These are phyloP conservation scores for Clarias pachynema DNA, from an alignment of 2,797 vertebrate genomes.

Conservation along the genomic window DNA sequence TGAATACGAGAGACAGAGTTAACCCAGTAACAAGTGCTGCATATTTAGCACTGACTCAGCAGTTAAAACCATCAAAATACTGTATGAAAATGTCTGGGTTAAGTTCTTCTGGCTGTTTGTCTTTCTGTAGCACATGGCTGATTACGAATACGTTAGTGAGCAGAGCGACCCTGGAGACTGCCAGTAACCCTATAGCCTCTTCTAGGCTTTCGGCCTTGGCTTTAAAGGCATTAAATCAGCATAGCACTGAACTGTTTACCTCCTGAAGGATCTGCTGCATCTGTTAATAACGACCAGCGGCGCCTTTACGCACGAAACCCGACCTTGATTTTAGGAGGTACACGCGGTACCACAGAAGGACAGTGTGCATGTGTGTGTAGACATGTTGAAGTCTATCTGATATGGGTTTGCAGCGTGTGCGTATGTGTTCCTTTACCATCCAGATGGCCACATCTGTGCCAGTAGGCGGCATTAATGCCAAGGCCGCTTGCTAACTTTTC, in stretches of 20 bases:
- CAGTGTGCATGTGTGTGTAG: constrained; percentile 21
- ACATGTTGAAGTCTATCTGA: constrained; percentile 11
- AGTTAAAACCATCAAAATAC: background rate
- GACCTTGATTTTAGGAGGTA: constrained; percentile 46
- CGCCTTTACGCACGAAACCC: constrained; percentile 51
- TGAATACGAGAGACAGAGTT: background rate
- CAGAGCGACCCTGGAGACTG: constrained; percentile 12
- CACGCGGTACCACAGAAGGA: constrained; percentile 50
- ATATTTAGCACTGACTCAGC: background rate
- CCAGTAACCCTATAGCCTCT: constrained; percentile 48
- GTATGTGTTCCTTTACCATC: constrained; percentile 18
- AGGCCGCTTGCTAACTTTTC: constrained; percentile 44
- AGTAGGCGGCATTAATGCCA: constrained; percentile 59
- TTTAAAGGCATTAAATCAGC: constrained; percentile 51
- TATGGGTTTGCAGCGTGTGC: background rate
- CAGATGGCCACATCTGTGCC: constrained; percentile 52
- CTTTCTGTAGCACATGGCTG: constrained; percentile 1
- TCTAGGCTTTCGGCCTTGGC: constrained; percentile 50
- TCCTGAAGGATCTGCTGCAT: constrained; percentile 52
- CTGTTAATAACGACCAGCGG: constrained; percentile 56
- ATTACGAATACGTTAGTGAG: constrained; percentile 25
- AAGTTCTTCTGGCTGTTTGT: background rate
- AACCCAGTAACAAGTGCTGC: background rate
- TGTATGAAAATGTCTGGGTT: background rate
- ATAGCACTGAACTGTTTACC: constrained; percentile 53